Base-by-base conservation (phyloP, 2,113 vertebrate species). In the Cryptomyrus ogoouensis region DNA sequence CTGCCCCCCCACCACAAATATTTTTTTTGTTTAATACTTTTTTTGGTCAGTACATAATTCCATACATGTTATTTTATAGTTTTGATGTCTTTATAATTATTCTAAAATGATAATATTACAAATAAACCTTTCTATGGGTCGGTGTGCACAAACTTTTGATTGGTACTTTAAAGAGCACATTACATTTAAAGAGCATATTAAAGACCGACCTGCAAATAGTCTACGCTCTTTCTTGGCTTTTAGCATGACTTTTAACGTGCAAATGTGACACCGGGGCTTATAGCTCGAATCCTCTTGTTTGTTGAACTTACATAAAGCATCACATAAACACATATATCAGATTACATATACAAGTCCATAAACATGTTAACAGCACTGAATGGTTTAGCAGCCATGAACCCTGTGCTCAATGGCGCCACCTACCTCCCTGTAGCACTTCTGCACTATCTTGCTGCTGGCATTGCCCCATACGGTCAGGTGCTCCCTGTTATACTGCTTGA, bases 381-480 rank as follows among this genome's bases (percentile, higher is more conserved):
- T 42, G 74, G 2, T 80, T 80, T 17, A 80, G 74, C 35, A 12
- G 15, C 13, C 31, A 80, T 80, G 10, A 42, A 42, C 35, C 13
- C 15, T 19, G 35, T 42, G 74, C 6, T 15, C 5, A 17, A 1
- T 44, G 15, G 42, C 77, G 5, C 31, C 17, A 27, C 47, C 6
- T 95, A 99, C 98, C 98, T 98, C 97, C 95, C 96, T 97, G 92
- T 97, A 96, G 94, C 98, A 99, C 93, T 99, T 99, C 56, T 96
- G 95, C 0, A 98, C 97, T 83, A 99, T 95, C 92, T 97, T 93
- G 0, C 98, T 97, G 58, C 94, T 98, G 92, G 96, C 95, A 24
- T 99, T 99, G 13, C 98, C 98, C 98, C 98, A 99, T 0, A 99
- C 98, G 0, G 98, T 99, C 92, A 99, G 91, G 31, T 98, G 95